Evolutionary conservation across 2,797 vertebrate species (phyloP).

Genomic region (Coreius guichenoti): DNA sequence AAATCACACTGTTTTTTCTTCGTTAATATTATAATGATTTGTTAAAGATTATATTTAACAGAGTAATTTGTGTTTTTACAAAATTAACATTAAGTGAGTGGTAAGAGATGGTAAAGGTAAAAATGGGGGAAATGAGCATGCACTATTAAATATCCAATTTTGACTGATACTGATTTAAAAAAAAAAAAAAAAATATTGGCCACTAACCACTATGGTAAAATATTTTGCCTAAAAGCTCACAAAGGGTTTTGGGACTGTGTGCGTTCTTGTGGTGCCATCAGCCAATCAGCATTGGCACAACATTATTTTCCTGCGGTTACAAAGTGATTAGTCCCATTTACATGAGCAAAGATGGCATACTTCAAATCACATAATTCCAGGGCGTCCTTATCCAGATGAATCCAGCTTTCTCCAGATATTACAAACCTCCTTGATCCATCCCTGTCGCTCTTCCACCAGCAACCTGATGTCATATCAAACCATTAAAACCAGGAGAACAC

Average conservation of each 20-base stretch:
- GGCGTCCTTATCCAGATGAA: background rate
- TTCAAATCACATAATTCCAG: background rate
- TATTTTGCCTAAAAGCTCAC: background rate
- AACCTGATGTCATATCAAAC: constrained; percentile 71
- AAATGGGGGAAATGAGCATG: background rate
- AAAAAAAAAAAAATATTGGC: background rate
- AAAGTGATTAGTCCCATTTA: constrained; percentile 14
- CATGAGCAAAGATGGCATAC: constrained; percentile 8
- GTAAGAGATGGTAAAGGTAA: background rate
- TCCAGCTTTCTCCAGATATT: constrained; percentile 16
- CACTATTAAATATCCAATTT: background rate
- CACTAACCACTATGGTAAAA: background rate
- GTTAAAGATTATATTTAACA: background rate
- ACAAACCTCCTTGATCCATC: constrained; percentile 22
- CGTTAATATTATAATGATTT: background rate
- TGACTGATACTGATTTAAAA: background rate
- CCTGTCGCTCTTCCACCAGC: constrained; percentile 42
- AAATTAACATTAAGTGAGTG: background rate
- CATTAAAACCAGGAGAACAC: constrained; percentile 69
- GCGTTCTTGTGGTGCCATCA: background rate
- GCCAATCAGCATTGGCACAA: background rate
- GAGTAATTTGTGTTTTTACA: background rate
- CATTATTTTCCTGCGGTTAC: constrained; percentile 3
- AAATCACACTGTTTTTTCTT: no score
- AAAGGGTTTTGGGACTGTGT: background rate